phyloP scores from a whole-genome alignment of 2,113 vertebrate genomes.

The Notothenia coriiceps region DNA sequence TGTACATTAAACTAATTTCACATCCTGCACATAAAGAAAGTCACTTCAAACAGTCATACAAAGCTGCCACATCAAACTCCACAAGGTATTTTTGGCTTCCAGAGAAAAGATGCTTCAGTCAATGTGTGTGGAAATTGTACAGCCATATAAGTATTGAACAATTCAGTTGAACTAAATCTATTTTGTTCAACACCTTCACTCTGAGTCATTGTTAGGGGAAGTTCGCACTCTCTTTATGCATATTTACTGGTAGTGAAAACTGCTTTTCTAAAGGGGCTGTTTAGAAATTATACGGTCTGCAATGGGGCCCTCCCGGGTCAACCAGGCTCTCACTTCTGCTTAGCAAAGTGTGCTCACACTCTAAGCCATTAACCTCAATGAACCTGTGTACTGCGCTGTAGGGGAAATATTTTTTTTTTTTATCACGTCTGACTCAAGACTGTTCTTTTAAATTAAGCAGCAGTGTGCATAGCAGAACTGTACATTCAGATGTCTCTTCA shows the following conservation, averaged over 20 bases:
- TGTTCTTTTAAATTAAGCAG: slow-evolving; percentile 23
- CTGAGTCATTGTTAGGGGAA: slow-evolving; percentile 78
- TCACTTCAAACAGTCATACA: not conserved
- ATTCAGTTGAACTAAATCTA: slow-evolving; percentile 45
- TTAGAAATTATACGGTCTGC: slow-evolving; percentile 27
- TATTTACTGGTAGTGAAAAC: slow-evolving; percentile 39
- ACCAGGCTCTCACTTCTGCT: slow-evolving; percentile 41
- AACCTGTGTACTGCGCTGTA: slow-evolving; percentile 7
- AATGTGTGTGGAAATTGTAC: slow-evolving; percentile 64
- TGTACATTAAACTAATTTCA: slow-evolving; percentile 9
- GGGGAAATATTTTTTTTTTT: not conserved
- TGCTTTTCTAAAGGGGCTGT: slow-evolving; percentile 38
- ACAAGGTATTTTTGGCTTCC: slow-evolving; percentile 34
- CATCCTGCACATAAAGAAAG: slow-evolving; percentile 2
- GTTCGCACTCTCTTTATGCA: slow-evolving; percentile 52
- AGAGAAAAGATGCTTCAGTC: slow-evolving; percentile 35
- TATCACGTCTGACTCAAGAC: slow-evolving; percentile 36
- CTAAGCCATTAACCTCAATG: slow-evolving; percentile 31
- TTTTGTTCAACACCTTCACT: slow-evolving; percentile 63
- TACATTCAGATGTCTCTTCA: slow-evolving; percentile 4
- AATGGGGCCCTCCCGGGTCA: slow-evolving; percentile 59
- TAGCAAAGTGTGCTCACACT: slow-evolving; percentile 10
- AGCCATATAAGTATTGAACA: slow-evolving; percentile 69
- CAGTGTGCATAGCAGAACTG: slow-evolving; percentile 11
- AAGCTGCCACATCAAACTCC: not conserved